phyloP scores from a whole-genome alignment of 2,797 vertebrate genomes.

The Paedocypris micromegethes region DNA sequence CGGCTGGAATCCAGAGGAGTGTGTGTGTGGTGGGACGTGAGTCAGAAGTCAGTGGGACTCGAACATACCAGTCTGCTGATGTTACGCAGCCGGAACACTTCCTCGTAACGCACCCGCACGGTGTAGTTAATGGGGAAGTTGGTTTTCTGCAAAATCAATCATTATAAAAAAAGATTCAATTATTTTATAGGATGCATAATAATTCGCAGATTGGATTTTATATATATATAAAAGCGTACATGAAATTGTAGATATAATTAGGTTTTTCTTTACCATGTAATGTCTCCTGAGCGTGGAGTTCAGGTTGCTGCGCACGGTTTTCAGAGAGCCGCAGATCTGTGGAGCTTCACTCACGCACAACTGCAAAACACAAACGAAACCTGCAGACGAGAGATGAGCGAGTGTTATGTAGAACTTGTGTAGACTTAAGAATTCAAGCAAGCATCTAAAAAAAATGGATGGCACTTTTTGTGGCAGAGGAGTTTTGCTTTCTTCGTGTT shows the following conservation, averaged over 20 bases:
- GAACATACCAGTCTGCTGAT: constrained; percentile 66
- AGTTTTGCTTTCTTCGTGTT: too few species aligned
- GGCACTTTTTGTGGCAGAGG: too few species aligned
- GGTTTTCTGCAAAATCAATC: constrained; percentile 60
- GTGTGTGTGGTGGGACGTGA: constrained; percentile 31
- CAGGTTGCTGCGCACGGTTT: constrained; percentile 62
- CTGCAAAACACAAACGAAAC: constrained; percentile 43
- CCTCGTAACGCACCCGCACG: constrained; percentile 63
- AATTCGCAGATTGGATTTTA: too few species aligned
- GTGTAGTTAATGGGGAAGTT: constrained; percentile 74
- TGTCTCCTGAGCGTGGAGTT: constrained; percentile 56
- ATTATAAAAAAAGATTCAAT: too few species aligned
- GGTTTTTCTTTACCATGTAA: constrained; percentile 66
- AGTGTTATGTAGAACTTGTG: background rate
- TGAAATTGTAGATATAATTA: background rate
- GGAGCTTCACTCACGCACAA: constrained; percentile 47
- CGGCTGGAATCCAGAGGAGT: constrained; percentile 6
- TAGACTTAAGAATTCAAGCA: too few species aligned
- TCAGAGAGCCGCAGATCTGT: constrained; percentile 62
- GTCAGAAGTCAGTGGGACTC: constrained; percentile 18
- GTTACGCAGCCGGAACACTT: constrained; percentile 68
- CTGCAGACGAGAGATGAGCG: constrained; percentile 14
- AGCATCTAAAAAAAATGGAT: too few species aligned
- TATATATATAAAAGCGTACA: too few species aligned
- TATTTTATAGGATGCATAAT: too few species aligned